Evolutionary conservation across 2,113 vertebrate species (phyloP), one percentile per base, ranked within the genome.

Genomic region (Grus americana): DNA sequence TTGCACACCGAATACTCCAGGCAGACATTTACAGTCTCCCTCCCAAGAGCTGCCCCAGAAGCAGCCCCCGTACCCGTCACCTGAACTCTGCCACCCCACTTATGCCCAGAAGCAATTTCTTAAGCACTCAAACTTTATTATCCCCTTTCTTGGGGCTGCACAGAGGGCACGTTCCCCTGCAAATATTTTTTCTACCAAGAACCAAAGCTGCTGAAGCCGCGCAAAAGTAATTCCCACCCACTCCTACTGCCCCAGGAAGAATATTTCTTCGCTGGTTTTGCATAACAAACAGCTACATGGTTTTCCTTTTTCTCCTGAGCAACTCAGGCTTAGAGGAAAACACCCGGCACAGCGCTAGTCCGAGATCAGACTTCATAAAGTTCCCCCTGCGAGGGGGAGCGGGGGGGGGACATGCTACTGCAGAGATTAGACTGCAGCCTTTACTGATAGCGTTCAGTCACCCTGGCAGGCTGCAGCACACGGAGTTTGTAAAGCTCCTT

Each of bases 401-500:
- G 6, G 21, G 16, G 32, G 49, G 47, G 44, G 57, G 40, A 42
- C 6, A 5, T 1, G n/a, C 85, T 55, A 62, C 85, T 5, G 44
- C 61, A 38, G 92, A 84, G 92, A 92, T 88, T 50, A 92, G 93
- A 32, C 85, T 62, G 63, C 94, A 82, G 72, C 94, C 79, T 83
- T 62, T 58, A 36, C 94, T 67, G 90, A 90, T 66, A 94, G 90
- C 90, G 70, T 90, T 92, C 93, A 68, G 83, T 93, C 92, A 88
- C 92, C 93, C 88, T 42, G 85, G 89, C 95, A 90, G 92, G 96
- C 93, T 96, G 92, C 90, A 50, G 90, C 75, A 59, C 96, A 57
- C 86, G 1, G 80, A 38, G 72, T 90, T 84, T 94, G 90, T 92
- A 97, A 96, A 96, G 96, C 94, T 95, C 94, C 95, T 96, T 83